Percentiles rank a stretch among this genome's conserved stretches.
phyloP scores from a whole-genome alignment of 2,888 invertebrate genomes.

The Chorisops tibialis region DNA sequence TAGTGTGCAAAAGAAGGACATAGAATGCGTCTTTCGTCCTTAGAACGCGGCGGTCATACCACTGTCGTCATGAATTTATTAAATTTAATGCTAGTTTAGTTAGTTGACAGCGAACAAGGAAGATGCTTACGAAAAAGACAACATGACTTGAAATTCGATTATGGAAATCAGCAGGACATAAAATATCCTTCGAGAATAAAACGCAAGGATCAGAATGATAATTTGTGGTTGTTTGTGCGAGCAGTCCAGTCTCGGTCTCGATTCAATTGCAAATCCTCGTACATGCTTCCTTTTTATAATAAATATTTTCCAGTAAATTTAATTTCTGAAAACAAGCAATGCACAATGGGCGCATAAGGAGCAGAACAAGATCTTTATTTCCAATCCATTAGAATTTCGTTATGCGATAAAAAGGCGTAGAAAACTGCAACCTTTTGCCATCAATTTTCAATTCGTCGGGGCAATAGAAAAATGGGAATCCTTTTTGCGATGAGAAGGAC shows the following conservation, averaged over 20 bases:
- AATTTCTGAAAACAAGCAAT: not conserved
- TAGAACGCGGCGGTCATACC: slow-evolving; percentile 1
- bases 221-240: slow-evolving; percentile 13
- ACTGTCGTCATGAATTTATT: slow-evolving; percentile 13
- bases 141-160: slow-evolving; percentile 29
- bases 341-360: no score
- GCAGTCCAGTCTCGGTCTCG: not conserved
- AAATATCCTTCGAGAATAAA: slow-evolving; percentile 29
- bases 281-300: not conserved
- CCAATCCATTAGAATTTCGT: no score
- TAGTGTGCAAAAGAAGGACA: not conserved
- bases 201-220: slow-evolving; percentile 38
- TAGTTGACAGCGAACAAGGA: not conserved
- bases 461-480: slow-evolving; percentile 17
- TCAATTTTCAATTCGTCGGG: no score
- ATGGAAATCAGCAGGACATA: slow-evolving; percentile 34
- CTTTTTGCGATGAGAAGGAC: no score
- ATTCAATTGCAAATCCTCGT: not conserved
- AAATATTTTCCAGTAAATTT: slow-evolving; percentile 12
- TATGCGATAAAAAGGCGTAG: no score
- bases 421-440: no score
- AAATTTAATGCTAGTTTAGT: not conserved
- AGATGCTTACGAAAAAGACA: not conserved
- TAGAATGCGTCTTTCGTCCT: not conserved
- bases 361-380: no score